A percentile compares a stretch with the other conserved stretches of the same genome.
These are phyloP conservation scores for Rugalucina vietnamica DNA, from an alignment of 2,888 invertebrate species.

Conservation along the genomic window DNA sequence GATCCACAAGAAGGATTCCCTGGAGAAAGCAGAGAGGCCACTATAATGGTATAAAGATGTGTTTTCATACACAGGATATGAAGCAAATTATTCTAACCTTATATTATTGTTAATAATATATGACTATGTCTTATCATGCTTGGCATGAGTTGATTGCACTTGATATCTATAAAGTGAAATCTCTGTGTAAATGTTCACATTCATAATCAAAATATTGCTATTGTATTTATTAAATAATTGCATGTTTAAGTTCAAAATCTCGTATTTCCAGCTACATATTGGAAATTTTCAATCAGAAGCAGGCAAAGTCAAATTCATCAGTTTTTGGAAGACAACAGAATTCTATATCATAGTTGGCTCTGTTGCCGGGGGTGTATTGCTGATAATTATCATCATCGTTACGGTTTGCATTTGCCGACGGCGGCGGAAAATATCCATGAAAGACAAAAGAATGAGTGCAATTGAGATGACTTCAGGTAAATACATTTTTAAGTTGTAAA, in stretches of 20 bases:
- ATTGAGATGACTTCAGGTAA: background rate
- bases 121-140: too few species aligned
- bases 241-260: background rate
- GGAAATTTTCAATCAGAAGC: slow-evolving; percentile 14
- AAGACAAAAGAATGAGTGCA: background rate
- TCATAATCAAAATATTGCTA: too few species aligned
- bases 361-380: background rate
- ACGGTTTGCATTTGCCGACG: background rate
- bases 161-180: too few species aligned
- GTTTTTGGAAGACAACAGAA: slow-evolving; percentile 31
- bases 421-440: background rate
- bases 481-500: too few species aligned
- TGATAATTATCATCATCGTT: slow-evolving; percentile 3
- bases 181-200: too few species aligned
- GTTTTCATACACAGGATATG: too few species aligned
- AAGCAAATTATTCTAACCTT: too few species aligned
- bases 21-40: slow-evolving; percentile 20
- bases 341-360: slow-evolving; percentile 22
- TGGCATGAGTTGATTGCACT: too few species aligned
- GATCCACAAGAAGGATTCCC: slow-evolving; percentile 44
- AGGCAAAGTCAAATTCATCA: slow-evolving; percentile 29
- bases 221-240: background rate
- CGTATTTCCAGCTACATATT: slow-evolving; percentile 29
- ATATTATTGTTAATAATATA: too few species aligned
- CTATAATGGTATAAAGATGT: background rate